Evolutionary conservation across 2,888 invertebrate genomes (phyloP), one percentile per base, ranked within the genome.

Genomic region (Rotaria sp.): DNA sequence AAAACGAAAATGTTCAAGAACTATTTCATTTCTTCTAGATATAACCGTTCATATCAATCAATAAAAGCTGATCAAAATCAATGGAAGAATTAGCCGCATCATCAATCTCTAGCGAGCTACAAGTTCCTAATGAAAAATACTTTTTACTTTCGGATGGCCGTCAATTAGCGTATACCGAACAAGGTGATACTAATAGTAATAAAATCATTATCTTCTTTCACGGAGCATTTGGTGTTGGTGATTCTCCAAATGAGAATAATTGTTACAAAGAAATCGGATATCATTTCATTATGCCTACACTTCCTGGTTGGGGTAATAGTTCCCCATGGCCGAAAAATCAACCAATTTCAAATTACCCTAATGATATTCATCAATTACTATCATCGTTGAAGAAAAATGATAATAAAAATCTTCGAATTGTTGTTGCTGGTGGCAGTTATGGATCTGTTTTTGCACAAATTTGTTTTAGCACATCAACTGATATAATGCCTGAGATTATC

Each of bases 291-390:
- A n/a, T n/a, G n/a, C 59, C 59, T 59, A 59, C 59, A 59, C 59
- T 59, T 30, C 59, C 59, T 30, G 59, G 59, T 30, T 59, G 59
- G 59, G 59, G 59, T 30, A 59, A 59, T 59, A 59, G 59, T 59
- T 59, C 59, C 30, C 30, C 59, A 59, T 59, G 59, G 59, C 59
- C 59, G 2, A n/a, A 59, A 11, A 59, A 59, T 59, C 59, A 30
- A 59, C 30, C 59, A 30, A 59, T 59, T 59, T 26, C 11, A 59
- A 59, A 59, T 13, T 59, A 59, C 30, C 59, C 59, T 59, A 59
- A 59, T 30, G 59, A 59, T 59, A 30, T 59, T 59, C 59, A 59
- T 59, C 59, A 59, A 59, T n/a, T 59, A 59, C 30, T 59, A 59
- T n/a, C 11, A 59, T 59, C 59, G n/a, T 10, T 59, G 30, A 59